phyloP scores from a whole-genome alignment of 2,888 invertebrate species.

The Tenthredo notha region DNA sequence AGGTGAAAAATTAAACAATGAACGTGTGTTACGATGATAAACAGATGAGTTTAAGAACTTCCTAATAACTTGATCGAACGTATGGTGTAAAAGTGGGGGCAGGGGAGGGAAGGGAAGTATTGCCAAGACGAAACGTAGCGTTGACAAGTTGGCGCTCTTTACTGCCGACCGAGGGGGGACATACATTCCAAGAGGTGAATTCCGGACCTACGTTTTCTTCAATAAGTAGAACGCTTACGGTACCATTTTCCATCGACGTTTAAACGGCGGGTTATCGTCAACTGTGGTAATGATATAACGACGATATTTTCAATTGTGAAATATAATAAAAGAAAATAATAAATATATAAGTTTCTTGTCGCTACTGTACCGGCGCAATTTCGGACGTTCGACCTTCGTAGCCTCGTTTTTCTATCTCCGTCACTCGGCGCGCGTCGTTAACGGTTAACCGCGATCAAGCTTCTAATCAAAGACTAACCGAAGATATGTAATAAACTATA shows the following conservation, averaged over 20 bases:
- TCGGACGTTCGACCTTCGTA: slow-evolving; percentile 51
- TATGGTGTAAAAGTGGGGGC: too few relatives aligned
- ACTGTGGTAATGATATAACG: slow-evolving; percentile 14
- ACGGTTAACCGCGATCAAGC: slow-evolving; percentile 47
- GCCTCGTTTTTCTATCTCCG: slow-evolving; percentile 39
- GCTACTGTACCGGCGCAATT: slow-evolving; percentile 48
- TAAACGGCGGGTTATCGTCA: background rate
- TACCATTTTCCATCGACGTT: slow-evolving; percentile 53
- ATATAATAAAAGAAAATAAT: background rate
- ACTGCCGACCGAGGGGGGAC: slow-evolving; percentile 38
- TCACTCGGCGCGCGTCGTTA: slow-evolving; percentile 41
- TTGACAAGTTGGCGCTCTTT: slow-evolving; percentile 39
- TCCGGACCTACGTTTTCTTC: slow-evolving; percentile 74
- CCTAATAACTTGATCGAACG: background rate
- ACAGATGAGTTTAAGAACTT: background rate
- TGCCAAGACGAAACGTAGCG: slow-evolving; percentile 28
- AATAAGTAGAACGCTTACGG: slow-evolving; percentile 56
- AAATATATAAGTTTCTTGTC: background rate
- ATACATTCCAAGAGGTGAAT: slow-evolving; percentile 70
- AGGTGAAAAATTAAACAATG: slow-evolving; percentile 3
- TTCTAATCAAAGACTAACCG: slow-evolving; percentile 5
- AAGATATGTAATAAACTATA: slow-evolving; percentile 1
- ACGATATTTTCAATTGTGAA: background rate
- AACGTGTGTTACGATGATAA: background rate
- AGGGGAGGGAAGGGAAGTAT: background rate